A percentile compares a stretch with the other conserved stretches of the same genome.
Conservation (phyloP, 2,797 vertebrate genomes). For the Dendrocincla fuliginosa region DNA sequence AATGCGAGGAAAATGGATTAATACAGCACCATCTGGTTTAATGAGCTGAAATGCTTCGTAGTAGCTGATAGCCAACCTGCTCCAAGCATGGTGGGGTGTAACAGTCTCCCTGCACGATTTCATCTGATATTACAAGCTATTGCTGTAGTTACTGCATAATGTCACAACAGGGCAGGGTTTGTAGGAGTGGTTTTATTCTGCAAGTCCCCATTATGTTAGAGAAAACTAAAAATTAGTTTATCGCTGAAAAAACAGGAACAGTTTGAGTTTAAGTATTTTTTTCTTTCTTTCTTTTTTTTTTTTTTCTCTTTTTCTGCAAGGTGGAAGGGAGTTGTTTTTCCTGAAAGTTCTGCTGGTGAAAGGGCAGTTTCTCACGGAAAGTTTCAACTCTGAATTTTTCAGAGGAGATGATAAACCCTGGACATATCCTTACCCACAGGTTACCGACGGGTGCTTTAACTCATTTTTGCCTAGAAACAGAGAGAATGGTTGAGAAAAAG, state of each 20-base stretch:
- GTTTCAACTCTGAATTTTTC: neutral
- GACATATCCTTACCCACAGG: neutral
- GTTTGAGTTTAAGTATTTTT: neutral
- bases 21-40: neutral
- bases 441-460: neutral
- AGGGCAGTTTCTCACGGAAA: neutral
- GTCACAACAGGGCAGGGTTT: neutral
- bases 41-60: neutral
- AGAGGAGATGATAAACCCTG: neutral
- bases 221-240: neutral
- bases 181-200: neutral
- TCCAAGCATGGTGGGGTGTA: neutral
- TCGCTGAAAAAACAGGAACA: accelerated
- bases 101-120: neutral
- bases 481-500: neutral
- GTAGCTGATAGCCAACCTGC: neutral
- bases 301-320: neutral
- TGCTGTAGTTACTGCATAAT: neutral
- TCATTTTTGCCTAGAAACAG: neutral
- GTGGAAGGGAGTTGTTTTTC: neutral
- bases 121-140: neutral
- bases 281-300: neutral
- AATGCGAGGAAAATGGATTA: neutral
- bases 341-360: neutral
- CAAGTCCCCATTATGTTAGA: neutral